Conservation (phyloP, 2,888 invertebrate genomes). For the Halictus quadricinctus region DNA sequence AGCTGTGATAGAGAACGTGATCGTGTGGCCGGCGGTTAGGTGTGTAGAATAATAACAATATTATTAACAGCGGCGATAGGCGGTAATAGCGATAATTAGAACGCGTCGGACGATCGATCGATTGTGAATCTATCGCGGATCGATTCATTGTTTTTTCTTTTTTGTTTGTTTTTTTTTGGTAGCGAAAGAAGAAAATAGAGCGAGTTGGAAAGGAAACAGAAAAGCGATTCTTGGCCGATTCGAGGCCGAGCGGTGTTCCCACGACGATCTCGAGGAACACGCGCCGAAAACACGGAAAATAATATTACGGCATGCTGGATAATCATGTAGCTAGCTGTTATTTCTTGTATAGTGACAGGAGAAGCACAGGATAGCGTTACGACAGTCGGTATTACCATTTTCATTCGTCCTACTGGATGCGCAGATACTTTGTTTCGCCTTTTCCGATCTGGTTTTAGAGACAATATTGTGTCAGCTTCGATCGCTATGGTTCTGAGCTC, state of each 20-base stretch:
- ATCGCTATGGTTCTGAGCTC: constrained; percentile 41
- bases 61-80: constrained; percentile 37
- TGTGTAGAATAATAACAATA: constrained; percentile 35
- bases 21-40: constrained; percentile 37
- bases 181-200: neutral
- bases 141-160: neutral
- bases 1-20: constrained; percentile 36
- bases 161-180: neutral
- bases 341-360: constrained; percentile 81
- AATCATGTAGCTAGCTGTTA: constrained; percentile 82
- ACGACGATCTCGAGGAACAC: constrained; percentile 58
- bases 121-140: constrained; percentile 24
- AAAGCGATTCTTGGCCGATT: constrained; percentile 39
- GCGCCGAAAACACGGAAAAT: constrained; percentile 58
- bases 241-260: constrained; percentile 43
- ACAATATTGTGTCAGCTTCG: constrained; percentile 67
- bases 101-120: constrained; percentile 45
- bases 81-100: constrained; percentile 47
- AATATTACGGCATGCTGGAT: constrained; percentile 79
- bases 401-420: constrained; percentile 41
- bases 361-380: constrained; percentile 82
- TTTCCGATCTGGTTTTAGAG: neutral
- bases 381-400: constrained; percentile 73
- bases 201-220: constrained; percentile 10
- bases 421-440: constrained; percentile 19